Evolutionary conservation across 2,113 vertebrate species (phyloP), one percentile per base, ranked within the genome.

Genomic region (Caranx ignobilis): DNA sequence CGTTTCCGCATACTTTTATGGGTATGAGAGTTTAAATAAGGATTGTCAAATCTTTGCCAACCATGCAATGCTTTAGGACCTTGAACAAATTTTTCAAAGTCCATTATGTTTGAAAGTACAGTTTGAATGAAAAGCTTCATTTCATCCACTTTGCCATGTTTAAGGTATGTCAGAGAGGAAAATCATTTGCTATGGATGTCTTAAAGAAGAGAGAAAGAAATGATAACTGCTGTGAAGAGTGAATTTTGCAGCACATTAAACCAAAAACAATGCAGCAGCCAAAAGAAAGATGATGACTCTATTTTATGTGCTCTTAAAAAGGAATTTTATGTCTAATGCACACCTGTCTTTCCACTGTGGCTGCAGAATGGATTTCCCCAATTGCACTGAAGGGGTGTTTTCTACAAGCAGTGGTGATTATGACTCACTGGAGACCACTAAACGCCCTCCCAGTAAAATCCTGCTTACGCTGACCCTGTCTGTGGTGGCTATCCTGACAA

Each of bases 401-500:
- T 93, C 95, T n/a, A 86, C 86, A 6, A 90, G 52, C 84, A 75
- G 61, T 62, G 77, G 86, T 65, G 74, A 60, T 34, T 87, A 89
- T 39, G 86, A 83, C 54, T 64, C 90, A 13, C 76, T 89, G 86
- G 89, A 84, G 47, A 89, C 93, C 32, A 77, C 93, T 66, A 94
- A 93, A 91, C 94, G 84, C 82, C 94, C 91, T 48, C 92, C 95
- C 73, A 96, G 95, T 85, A 97, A 97, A 94, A 95, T 98, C 73
- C 91, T 98, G 56, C 95, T 98, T 56, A 96, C 97, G 19, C 88
- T 99, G 84, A 97, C 96, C 7, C 94, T 99, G 16, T 97, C 97
- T 9, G 89, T 95, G 13, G 87, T 99, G 76, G 96, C 98, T 1
- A 84, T 97, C 73, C 94, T 98, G 90, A 99, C 98, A 61, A 99